A percentile compares a stretch with the other conserved stretches of the same genome.
Evolutionary conservation across 2,888 invertebrate genomes (phyloP).

Genomic region (Mayetiola destructor): DNA sequence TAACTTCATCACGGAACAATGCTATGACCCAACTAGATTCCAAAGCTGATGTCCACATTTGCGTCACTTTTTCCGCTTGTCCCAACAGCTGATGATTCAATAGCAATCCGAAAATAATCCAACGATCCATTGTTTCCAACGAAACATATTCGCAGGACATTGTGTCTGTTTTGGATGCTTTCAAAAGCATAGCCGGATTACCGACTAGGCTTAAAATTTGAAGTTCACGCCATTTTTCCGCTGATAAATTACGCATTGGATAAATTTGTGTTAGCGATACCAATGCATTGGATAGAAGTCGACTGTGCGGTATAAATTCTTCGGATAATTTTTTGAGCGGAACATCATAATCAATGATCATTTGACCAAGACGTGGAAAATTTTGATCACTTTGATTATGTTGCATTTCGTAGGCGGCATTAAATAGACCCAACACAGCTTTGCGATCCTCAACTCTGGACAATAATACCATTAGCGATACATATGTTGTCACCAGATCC

Average conservation of each 20-base stretch:
- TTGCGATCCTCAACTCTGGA: constrained; percentile 96
- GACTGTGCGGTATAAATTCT: constrained; percentile 90
- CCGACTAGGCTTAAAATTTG: constrained; percentile 83
- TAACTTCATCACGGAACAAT: constrained; percentile 91
- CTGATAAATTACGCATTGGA: constrained; percentile 75
- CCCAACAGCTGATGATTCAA: constrained; percentile 79
- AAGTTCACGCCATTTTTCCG: constrained; percentile 87
- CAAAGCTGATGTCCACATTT: constrained; percentile 81
- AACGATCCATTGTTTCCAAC: constrained; percentile 86
- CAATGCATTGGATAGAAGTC: constrained; percentile 70
- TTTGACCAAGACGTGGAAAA: constrained; percentile 90
- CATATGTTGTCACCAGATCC: constrained; percentile 86
- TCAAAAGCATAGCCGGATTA: constrained; percentile 85
- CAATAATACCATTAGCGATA: constrained; percentile 91
- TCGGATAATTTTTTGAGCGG: constrained; percentile 91
- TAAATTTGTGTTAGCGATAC: constrained; percentile 80
- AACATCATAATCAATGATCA: constrained; percentile 95
- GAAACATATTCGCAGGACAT: constrained; percentile 97
- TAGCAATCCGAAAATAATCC: constrained; percentile 91
- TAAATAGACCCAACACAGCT: constrained; percentile 90
- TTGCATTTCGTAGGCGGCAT: constrained; percentile 94
- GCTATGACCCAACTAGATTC: constrained; percentile 90
- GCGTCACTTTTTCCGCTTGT: constrained; percentile 63
- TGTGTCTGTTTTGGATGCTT: constrained; percentile 86
- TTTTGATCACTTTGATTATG: constrained; percentile 78